Percentiles rank a stretch among this genome's conserved stretches.
These are phyloP conservation scores for Myotis brandtii DNA, from an alignment of 2,113 vertebrate species.

Conservation along the genomic window DNA sequence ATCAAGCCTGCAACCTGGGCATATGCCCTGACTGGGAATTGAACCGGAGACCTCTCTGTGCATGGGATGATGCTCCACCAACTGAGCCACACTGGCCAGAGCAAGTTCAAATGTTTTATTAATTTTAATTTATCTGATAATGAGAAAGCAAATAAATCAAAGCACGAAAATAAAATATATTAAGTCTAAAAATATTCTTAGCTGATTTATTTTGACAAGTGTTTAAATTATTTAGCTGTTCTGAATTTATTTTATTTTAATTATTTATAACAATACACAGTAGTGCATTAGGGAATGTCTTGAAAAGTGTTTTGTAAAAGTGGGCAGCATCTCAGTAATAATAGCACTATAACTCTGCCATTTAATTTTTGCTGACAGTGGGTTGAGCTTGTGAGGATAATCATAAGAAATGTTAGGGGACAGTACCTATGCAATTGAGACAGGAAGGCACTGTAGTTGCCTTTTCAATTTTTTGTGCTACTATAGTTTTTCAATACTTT, in stretches of 20 bases:
- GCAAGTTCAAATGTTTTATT: neutral
- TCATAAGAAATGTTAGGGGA: neutral
- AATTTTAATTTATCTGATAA: constrained; percentile 45
- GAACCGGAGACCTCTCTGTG: too few relatives aligned
- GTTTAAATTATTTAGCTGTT: constrained; percentile 77
- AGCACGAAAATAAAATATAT: constrained; percentile 51
- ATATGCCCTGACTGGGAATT: too few relatives aligned
- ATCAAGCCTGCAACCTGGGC: too few relatives aligned
- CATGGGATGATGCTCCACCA: too few relatives aligned
- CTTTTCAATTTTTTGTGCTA: constrained; percentile 35
- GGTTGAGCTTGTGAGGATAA: constrained; percentile 16
- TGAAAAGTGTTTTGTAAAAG: constrained; percentile 64
- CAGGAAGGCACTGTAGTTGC: neutral
- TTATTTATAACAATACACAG: constrained; percentile 66
- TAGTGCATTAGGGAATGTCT: constrained; percentile 69
- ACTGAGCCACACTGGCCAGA: too few relatives aligned
- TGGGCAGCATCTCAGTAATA: constrained; percentile 16
- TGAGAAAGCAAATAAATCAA: constrained; percentile 58
- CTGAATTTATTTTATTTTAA: constrained; percentile 76
- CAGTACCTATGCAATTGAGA: neutral
- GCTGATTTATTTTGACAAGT: constrained; percentile 70
- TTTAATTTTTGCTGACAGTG: constrained; percentile 79
- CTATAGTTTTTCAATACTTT: constrained; percentile 58
- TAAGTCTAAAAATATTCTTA: constrained; percentile 55
- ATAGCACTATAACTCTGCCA: neutral